Conservation (phyloP, 2,797 vertebrate genomes). For the Bovichtus diacanthus region DNA sequence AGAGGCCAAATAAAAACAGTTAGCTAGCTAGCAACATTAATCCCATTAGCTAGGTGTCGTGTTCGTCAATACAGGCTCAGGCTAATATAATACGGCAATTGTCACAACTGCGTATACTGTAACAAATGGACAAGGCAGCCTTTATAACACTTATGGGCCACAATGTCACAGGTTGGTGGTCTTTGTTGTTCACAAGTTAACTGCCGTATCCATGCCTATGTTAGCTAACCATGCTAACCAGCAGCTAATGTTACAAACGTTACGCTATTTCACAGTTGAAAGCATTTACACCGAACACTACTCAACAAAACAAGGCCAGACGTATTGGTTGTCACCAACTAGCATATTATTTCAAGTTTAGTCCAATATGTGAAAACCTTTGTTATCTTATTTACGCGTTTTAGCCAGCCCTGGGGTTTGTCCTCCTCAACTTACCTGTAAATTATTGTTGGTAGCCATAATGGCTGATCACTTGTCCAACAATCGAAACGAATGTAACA, state of each 20-base stretch:
- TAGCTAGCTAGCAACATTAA: slow-evolving; percentile 43
- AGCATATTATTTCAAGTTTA: rapidly evolving
- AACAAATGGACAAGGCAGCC: rapidly evolving
- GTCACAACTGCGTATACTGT: not conserved
- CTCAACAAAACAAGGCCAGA: rapidly evolving
- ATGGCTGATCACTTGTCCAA: slow-evolving; percentile 68
- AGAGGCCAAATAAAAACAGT: slow-evolving; percentile 17
- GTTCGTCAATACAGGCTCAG: not conserved
- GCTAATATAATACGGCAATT: not conserved
- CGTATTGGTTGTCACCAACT: not conserved
- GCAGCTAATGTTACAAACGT: slow-evolving; percentile 56
- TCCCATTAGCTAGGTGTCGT: slow-evolving; percentile 23
- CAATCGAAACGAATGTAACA: slow-evolving; percentile 39
- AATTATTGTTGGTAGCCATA: slow-evolving; percentile 89
- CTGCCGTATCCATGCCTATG: not conserved
- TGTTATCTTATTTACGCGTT: slow-evolving; percentile 7
- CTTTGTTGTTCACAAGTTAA: not conserved
- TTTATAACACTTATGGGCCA: not conserved
- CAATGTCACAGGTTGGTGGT: too few species aligned
- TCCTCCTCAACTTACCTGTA: slow-evolving; percentile 85
- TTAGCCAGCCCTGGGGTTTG: slow-evolving; percentile 33
- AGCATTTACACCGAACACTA: not conserved
- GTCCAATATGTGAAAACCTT: slow-evolving; percentile 26
- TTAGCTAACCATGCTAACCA: slow-evolving; percentile 74
- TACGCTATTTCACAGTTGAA: not conserved